A percentile compares a stretch with the other conserved stretches of the same genome.
Conservation (phyloP, 2,888 invertebrate species). For the Podotricha telesiphe region DNA sequence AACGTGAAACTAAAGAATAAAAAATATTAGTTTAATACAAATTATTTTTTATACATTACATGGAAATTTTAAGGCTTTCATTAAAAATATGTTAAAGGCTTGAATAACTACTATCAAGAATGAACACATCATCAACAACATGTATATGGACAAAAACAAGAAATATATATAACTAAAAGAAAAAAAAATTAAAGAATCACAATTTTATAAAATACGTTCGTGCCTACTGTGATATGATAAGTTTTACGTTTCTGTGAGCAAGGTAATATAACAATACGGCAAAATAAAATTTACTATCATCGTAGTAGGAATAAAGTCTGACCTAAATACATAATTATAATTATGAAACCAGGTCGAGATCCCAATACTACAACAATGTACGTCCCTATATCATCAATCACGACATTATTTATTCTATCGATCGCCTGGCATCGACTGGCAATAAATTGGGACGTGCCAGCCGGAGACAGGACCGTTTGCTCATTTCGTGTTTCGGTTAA, state of each 20-base stretch:
- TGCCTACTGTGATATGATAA: background rate
- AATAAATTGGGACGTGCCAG: conserved; percentile 64
- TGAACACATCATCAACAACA: too few relatives aligned
- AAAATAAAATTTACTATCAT: conserved; percentile 9
- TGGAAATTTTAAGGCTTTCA: too few relatives aligned
- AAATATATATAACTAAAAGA: too few relatives aligned
- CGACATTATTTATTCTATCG: conserved; percentile 76
- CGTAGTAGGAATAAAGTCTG: conserved; percentile 18
- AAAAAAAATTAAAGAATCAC: too few relatives aligned
- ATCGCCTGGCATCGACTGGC: conserved; percentile 60
- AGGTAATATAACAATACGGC: background rate
- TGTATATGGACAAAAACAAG: too few relatives aligned
- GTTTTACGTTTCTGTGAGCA: background rate
- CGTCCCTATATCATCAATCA: conserved; percentile 70
- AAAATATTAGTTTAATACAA: too few relatives aligned
- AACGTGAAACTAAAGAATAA: too few relatives aligned
- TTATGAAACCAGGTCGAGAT: conserved; percentile 44
- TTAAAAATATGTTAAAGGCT: too few relatives aligned
- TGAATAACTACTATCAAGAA: too few relatives aligned
- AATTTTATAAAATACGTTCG: too few relatives aligned
- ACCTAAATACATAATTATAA: conserved; percentile 39
- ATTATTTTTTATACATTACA: too few relatives aligned
- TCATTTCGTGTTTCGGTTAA: conserved; percentile 47
- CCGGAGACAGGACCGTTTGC: conserved; percentile 58
- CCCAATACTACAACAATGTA: conserved; percentile 58